Evolutionary conservation across 2,797 vertebrate species (phyloP), one percentile per base, ranked within the genome.

Genomic region (Gymnothorax reevesii): DNA sequence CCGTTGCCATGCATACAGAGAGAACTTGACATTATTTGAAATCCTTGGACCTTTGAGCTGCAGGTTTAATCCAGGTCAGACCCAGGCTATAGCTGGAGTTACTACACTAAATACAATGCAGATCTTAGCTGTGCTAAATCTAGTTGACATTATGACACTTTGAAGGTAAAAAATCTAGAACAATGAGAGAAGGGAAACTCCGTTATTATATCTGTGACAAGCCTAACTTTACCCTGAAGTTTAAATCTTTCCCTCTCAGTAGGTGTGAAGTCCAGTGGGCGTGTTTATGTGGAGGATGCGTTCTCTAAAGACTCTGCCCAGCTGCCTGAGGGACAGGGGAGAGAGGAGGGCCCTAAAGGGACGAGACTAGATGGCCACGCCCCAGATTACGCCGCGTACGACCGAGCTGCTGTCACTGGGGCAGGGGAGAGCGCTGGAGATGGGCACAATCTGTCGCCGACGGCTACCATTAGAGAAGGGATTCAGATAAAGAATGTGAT

Each of bases 401-500:
- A 83, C 33, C 71, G 66, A 66, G 64, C 71, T 20, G 71, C 80
- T 22, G 66, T 83, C 25, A n/a, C 33, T n/a, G 49, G 49, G n/a
- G 7, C 20, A n/a, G 49, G 49, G 42, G 80, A 83, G 25, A 82
- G 64, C 1, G 85, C n/a, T 55, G 52, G 49, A 52, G 85, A 60
- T 7, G 85, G 64, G 52, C 25, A 5, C 6, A 5, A 64, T 17
- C 25, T 75, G 54, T 83, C 86, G 7, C 69, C 25, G n/a, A 27
- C 69, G 25, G 69, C 69, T 2, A 33, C 69, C 25, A 17, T 15
- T 10, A 42, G 80, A 57, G 27, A 83, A 3, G 66, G 17, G 4
- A 83, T 83, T 25, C 86, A 71, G 66, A 86, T 83, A 73, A 57
- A 73, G 57, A 57, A 83, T 1, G 82, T 83, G 82, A 42, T 83